Evolutionary conservation across 2,888 invertebrate genomes (phyloP), one percentile per base, ranked within the genome.

Genomic region (Apocheima hispidaria): DNA sequence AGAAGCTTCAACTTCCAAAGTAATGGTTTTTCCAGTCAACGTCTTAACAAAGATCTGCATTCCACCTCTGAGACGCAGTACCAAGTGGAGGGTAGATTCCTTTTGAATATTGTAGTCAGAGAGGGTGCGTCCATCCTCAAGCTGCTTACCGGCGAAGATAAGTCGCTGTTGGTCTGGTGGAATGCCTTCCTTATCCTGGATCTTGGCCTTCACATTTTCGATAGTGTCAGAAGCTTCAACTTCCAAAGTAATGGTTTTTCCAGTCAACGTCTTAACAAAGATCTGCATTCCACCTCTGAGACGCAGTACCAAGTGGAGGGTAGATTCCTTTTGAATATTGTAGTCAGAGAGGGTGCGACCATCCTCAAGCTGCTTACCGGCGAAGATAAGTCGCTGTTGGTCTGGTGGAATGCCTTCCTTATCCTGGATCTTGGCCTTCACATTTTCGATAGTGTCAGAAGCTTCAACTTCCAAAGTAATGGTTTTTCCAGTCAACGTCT

Each of bases 71-170:
- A 89, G 84, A 78, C 89, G 86, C 0, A 90, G 12, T 0, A 90
- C 89, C 4, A 90, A 41, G 4, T 89, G 89, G 0, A 89, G 78
- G 0, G 89, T 89, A 0, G 88, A 88, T 23, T 89, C 89, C 2
- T 89, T 89, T 5, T 89, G 89, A 4, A 89, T 89, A 10, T 89
- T 89, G 41, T 89, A 89, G 51, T 89, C 89, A 0, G 88, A 88
- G 0, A 89, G 69, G 0, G 88, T 89, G 33, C 89, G 86, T 0
- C 89, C 89, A 71, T 89, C 89, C 53, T 89, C 89, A 0, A 89
- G 23, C 20, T 89, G 89, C 14, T 89, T 89, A 0, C 89, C 82
- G 4, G 87, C 87, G 1, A 87, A 87, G 62, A 87, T 87, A 0
- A 87, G 50, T 1, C 87, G 65, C 72, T 87, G 87, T 59, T 87